Base-by-base conservation (phyloP, 2,888 invertebrate species). In the Galerucella nymphaeae region DNA sequence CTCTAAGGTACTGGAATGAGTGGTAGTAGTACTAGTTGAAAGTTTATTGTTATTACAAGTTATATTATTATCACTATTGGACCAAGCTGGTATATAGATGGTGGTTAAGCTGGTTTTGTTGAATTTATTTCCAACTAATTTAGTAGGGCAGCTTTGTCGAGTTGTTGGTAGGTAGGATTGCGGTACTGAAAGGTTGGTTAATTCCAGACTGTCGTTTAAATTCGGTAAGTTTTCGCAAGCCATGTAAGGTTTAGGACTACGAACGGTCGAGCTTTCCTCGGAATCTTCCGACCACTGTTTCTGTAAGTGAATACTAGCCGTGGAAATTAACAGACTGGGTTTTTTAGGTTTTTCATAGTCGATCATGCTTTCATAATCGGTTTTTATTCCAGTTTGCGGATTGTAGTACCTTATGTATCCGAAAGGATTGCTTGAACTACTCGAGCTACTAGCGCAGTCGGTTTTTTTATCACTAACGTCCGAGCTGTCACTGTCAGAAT, bases 181-280 rank as follows among this genome's bases (percentile, higher is more conserved):
- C 3, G 82, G 80, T 9, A 82, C 78, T 53, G 79, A 76, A 6
- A 78, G 80, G 71, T 80, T 55, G 16, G 85, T 86, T 57, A 91
- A 88, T 83, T 88, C 88, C 11, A 88, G 88, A 83, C 90, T 89
- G 80, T 90, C 91, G 82, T 91, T 90, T 81, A 93, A 88, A 84
- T 91, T 90, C 13, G 90, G 88, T 76, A 93, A 86, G 87, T 93
- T 90, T 84, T 93, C 93, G 82, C 91, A 93, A 11, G 91, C 92
- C 86, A 90, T 89, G 77, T 90, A 90, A 18, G 87, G 87, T 66
- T 87, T 89, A 2, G 77, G 75, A 6, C 89, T 89, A 79, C 90
- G 90, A 79, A 90, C 90, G 61, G 90, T 90, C 80, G 89, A 88
- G 79, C 90, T 90, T 18, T 89, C 89, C 84, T 91, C 90, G 75